Evolutionary conservation across 2,113 vertebrate genomes (phyloP).

Genomic region (Chunga burmeisteri): DNA sequence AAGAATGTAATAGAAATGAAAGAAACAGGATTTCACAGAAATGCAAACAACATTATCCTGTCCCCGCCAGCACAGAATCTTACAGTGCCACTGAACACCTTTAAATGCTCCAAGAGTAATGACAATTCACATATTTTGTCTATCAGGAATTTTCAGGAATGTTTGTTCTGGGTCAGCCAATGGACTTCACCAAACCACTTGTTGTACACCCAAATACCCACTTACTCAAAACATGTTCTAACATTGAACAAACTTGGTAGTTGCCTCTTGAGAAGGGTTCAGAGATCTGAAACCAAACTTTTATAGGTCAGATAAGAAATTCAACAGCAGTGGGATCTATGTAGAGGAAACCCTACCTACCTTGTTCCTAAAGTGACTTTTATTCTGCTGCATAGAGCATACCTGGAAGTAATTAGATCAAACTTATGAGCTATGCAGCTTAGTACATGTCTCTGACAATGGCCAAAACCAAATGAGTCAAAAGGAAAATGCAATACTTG

Average conservation of each 20-base stretch:
- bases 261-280: background rate
- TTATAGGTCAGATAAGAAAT: background rate
- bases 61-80: background rate
- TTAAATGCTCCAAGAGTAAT: background rate
- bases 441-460: background rate
- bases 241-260: background rate
- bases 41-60: background rate
- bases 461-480: background rate
- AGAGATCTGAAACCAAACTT: background rate
- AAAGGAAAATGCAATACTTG: background rate
- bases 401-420: background rate
- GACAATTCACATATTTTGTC: background rate
- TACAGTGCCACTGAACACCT: background rate
- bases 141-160: background rate
- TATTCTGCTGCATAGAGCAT: background rate
- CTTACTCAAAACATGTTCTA: background rate
- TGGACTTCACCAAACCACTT: background rate
- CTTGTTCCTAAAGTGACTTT: background rate
- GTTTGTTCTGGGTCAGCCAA: background rate
- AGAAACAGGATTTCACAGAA: background rate
- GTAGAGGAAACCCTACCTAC: background rate
- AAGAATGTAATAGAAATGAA: background rate
- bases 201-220: background rate
- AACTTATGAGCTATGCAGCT: background rate
- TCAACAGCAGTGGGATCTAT: background rate